phyloP scores from a whole-genome alignment of 2,888 invertebrate species.

The Sinelater perroti region DNA sequence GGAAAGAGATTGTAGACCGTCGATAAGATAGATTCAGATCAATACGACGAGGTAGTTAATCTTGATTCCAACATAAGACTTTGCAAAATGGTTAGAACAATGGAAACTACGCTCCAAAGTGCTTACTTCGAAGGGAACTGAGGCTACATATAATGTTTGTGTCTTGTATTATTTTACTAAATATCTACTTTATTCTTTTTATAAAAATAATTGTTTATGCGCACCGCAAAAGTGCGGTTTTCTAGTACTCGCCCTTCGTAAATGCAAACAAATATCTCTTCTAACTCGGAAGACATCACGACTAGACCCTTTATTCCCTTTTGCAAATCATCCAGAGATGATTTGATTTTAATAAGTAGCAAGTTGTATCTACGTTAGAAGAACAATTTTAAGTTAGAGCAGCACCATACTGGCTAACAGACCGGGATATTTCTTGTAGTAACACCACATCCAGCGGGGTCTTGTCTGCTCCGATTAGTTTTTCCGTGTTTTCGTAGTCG shows the following conservation, averaged over 20 bases:
- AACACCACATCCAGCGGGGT: slow-evolving; percentile 85
- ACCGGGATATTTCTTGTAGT: slow-evolving; percentile 75
- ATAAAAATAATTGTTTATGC: too few species aligned
- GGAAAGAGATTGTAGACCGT: too few species aligned
- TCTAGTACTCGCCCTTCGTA: slow-evolving; percentile 82
- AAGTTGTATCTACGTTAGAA: slow-evolving; percentile 68
- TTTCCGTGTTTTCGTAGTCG: slow-evolving; percentile 79
- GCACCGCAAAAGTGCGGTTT: too few species aligned
- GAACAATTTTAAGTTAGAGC: not conserved
- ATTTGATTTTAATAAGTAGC: slow-evolving; percentile 65
- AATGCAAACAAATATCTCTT: slow-evolving; percentile 81
- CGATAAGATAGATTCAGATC: too few species aligned
- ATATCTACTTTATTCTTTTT: too few species aligned
- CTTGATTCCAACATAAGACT: too few species aligned
- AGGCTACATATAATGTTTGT: too few species aligned
- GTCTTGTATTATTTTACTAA: too few species aligned
- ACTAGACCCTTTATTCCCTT: slow-evolving; percentile 86
- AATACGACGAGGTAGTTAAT: too few species aligned
- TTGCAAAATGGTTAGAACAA: too few species aligned
- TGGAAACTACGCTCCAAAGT: too few species aligned
- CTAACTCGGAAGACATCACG: slow-evolving; percentile 85
- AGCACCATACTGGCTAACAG: slow-evolving; percentile 6
- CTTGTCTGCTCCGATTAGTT: slow-evolving; percentile 76
- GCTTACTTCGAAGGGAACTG: too few species aligned
- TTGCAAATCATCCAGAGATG: slow-evolving; percentile 72